A percentile compares a stretch with the other conserved stretches of the same genome.
Evolutionary conservation across 2,797 vertebrate genomes (phyloP).

Genomic region (Ctenochaetus hawaiiensis): DNA sequence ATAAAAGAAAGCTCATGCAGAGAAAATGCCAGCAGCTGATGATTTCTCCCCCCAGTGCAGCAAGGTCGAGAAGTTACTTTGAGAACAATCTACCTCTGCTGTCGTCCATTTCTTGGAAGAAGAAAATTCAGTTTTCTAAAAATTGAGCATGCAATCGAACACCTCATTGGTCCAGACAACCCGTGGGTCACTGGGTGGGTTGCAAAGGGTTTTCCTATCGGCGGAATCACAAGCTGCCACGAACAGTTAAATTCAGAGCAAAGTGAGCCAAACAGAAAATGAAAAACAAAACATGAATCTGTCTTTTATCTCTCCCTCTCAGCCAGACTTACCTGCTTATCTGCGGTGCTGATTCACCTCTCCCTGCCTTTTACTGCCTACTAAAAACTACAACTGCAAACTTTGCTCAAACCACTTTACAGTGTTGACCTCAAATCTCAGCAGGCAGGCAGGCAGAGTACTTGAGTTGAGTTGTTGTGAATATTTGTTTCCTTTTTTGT

Average conservation of each 20-base stretch:
- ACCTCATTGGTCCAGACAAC: conserved; percentile 21
- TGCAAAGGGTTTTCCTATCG: conserved; percentile 16
- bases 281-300: conserved; percentile 63
- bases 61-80: conserved; percentile 58
- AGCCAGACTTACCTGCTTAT: conserved; percentile 56
- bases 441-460: conserved; percentile 49
- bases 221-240: conserved; percentile 24
- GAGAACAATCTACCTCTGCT: conserved; percentile 27
- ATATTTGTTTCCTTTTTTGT: conserved; percentile 67
- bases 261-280: conserved; percentile 47
- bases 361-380: conserved; percentile 56
- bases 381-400: conserved; percentile 71
- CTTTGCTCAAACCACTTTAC: conserved; percentile 71
- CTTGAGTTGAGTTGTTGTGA: conserved; percentile 66
- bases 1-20: conserved; percentile 64
- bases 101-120: conserved; percentile 29
- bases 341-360: conserved; percentile 53
- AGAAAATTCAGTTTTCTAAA: conserved; percentile 15
- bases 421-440: conserved; percentile 68
- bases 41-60: conserved; percentile 51
- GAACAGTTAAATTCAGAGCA: conserved; percentile 24
- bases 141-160: neutral
- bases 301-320: conserved; percentile 53
- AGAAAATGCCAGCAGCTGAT: conserved; percentile 67
- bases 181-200: neutral